These are phyloP conservation scores for Cetoscarus ocellatus DNA, from an alignment of 2,797 vertebrate genomes.

Conservation along the genomic window DNA sequence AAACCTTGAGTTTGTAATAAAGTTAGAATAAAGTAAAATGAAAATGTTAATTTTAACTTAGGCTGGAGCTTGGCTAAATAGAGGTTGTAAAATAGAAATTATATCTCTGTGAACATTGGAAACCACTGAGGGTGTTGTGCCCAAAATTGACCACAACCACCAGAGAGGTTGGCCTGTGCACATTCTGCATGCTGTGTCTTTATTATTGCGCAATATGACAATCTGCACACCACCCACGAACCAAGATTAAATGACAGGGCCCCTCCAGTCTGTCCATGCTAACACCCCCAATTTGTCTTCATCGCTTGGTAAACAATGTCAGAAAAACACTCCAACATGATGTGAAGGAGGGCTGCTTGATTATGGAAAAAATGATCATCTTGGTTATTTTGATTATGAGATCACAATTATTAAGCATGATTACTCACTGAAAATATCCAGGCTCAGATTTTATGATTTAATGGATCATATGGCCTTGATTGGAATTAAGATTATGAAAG, in stretches of 20 bases:
- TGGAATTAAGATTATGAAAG: too few species aligned
- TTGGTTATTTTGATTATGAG: too few species aligned
- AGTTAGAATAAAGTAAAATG: slow-evolving; percentile 27
- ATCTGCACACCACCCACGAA: slow-evolving; percentile 11
- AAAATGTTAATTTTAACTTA: slow-evolving; percentile 57
- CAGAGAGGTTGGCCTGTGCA: not conserved
- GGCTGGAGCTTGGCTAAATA: slow-evolving; percentile 50
- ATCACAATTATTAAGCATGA: too few species aligned
- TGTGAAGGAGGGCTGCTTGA: slow-evolving; percentile 6
- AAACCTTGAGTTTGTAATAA: not conserved
- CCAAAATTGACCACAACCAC: slow-evolving; percentile 17
- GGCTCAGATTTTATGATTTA: too few species aligned
- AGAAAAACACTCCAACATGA: not conserved
- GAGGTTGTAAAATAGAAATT: slow-evolving; percentile 65
- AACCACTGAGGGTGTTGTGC: slow-evolving; percentile 11
- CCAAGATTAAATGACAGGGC: slow-evolving; percentile 9
- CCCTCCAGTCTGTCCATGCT: slow-evolving; percentile 9
- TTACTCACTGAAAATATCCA: too few species aligned
- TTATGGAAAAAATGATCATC: too few species aligned
- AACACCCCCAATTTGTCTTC: slow-evolving; percentile 3
- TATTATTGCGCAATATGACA: slow-evolving; percentile 7
- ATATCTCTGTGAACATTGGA: slow-evolving; percentile 22
- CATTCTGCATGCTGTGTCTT: not conserved
- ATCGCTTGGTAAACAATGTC: slow-evolving; percentile 18
- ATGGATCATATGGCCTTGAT: too few species aligned